These are phyloP conservation scores for Aviceda subcristata DNA, from an alignment of 2,113 vertebrate genomes.

Conservation along the genomic window DNA sequence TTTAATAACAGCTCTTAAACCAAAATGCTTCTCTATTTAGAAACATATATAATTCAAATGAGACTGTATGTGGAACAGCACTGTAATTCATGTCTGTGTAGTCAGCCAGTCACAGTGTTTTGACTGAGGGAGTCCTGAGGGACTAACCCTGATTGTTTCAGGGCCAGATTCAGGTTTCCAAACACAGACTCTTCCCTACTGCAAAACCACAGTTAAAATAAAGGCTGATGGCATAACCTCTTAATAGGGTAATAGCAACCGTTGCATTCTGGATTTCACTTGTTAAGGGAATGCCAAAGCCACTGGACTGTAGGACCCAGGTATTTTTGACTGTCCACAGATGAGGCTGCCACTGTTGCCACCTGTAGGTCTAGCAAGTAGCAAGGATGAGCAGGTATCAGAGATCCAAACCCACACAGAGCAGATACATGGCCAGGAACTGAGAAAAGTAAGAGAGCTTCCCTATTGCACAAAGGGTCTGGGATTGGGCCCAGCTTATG, in stretches of 20 bases:
- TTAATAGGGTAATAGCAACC: background rate
- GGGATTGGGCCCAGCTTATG: background rate
- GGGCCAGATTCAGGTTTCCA: background rate
- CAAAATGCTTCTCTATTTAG: background rate
- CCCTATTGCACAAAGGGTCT: background rate
- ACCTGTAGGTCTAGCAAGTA: background rate
- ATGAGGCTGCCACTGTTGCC: background rate
- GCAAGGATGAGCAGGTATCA: background rate
- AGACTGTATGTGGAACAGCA: background rate
- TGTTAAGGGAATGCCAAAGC: background rate
- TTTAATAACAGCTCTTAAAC: background rate
- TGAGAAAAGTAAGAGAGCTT: constrained; percentile 75
- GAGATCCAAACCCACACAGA: background rate
- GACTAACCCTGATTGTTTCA: background rate
- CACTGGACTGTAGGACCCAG: rapidly evolving
- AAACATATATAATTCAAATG: background rate
- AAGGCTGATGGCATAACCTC: background rate
- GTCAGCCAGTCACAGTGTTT: rapidly evolving
- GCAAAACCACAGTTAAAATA: background rate
- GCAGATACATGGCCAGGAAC: background rate
- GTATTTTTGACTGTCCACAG: background rate
- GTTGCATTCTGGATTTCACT: background rate
- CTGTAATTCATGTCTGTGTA: background rate
- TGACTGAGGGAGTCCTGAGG: background rate
- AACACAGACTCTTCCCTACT: background rate